Evolutionary conservation across 1,140 invertebrate genomes (phyloP), one percentile per base, ranked within the genome.

Genomic region (Scaptodrosophila lebanonensis): DNA sequence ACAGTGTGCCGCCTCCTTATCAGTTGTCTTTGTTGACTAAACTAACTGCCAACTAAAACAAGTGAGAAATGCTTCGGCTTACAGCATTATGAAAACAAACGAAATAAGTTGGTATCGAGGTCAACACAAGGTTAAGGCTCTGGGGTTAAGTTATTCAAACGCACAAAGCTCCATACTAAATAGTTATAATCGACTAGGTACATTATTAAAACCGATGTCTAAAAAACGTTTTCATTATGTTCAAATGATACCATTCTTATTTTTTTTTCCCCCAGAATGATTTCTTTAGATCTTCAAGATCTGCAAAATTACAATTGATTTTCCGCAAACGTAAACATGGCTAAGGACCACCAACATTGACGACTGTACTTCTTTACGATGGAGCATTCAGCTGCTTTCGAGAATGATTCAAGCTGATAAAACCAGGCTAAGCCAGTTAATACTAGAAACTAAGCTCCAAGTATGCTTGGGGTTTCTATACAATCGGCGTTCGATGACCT

Each of bases 321-420:
- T n/a, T n/a, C n/a, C n/a, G n/a, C n/a, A n/a, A 29, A 53, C 50
- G 33, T 58, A 69, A 69, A 68, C 44, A 67, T 70, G 66, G 71
- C 66, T 63, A 76, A 70, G 70, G 47, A 47, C 61, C 30, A 33
- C 42, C 45, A 53, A 57, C 65, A 71, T 40, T 47, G 50, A 36
- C n/a, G 25, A 20, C n/a, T n/a, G n/a, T n/a, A n/a, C n/a, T n/a
- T n/a, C n/a, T n/a, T n/a, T n/a, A 16, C 38, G 38, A 17, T 43
- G 38, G 30, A 25, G n/a, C n/a, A n/a, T n/a, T n/a, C 27, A 30
- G 18, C 25, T 22, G 38, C n/a, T 36, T 43, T 48, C 33, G 16
- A 15, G 36, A 63, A 54, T 35, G 25, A 58, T 49, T 40, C 50
- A 33, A 16, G 38, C 75, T 75, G 75, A 82, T 82, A 70, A 82